Conservation (phyloP, 2,113 vertebrate genomes). For the Zeus faber region DNA sequence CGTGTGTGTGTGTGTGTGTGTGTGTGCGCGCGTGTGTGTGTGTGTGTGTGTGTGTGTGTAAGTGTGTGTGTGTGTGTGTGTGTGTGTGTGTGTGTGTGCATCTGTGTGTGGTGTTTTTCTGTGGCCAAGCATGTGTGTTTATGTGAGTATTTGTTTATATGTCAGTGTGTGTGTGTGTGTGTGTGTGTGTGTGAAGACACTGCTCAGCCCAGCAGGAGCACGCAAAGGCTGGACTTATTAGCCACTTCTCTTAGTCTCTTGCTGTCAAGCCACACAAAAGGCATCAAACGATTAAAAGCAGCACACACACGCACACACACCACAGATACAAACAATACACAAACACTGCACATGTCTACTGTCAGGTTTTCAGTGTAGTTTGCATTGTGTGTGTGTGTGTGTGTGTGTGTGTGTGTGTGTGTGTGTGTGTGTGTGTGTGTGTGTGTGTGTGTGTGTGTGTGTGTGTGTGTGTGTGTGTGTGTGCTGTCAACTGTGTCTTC, state of each 20-base stretch:
- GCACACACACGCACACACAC: conserved; percentile 71
- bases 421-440: conserved; percentile 21
- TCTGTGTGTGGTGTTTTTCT: neutral
- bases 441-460: conserved; percentile 29
- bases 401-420: conserved; percentile 49
- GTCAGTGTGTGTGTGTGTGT: conserved; percentile 49
- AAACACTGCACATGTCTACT: conserved; percentile 33
- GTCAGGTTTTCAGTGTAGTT: conserved; percentile 34
- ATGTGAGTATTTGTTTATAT: neutral
- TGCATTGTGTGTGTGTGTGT: conserved; percentile 25
- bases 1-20: neutral
- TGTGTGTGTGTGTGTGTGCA: conserved; percentile 20
- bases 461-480: conserved; percentile 15
- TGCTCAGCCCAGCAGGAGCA: conserved; percentile 72
- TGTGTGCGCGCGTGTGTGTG: no score
- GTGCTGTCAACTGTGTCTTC: no score
- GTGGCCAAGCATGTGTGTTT: no score
- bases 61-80: conserved; percentile 46
- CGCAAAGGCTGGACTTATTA: conserved; percentile 72
- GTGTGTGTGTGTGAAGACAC: conserved; percentile 46
- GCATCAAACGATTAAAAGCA: conserved; percentile 74
- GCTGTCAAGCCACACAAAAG: conserved; percentile 77
- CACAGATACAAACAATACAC: conserved; percentile 62
- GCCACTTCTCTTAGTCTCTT: conserved; percentile 74
- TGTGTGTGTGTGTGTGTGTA: neutral